A percentile compares a stretch with the other conserved stretches of the same genome.
These are phyloP conservation scores for Dusona sp. DNA, from an alignment of 2,888 invertebrate species.

Conservation along the genomic window DNA sequence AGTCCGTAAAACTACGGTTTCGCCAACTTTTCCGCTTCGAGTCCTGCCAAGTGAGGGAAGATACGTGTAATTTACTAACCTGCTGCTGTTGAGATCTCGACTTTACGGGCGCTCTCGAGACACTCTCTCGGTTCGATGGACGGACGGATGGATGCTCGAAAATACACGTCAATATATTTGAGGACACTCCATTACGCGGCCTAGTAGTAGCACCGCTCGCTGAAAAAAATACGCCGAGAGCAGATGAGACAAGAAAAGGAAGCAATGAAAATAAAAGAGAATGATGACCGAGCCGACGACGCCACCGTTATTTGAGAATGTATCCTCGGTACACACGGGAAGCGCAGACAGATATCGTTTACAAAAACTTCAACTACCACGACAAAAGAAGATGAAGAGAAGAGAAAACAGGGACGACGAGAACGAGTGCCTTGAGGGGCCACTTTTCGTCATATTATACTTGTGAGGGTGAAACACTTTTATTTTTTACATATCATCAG, in stretches of 20 bases:
- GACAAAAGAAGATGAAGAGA: constrained; percentile 11
- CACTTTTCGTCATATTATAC: constrained; percentile 9
- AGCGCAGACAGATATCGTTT: constrained; percentile 72
- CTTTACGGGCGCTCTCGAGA: constrained; percentile 15
- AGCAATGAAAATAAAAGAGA: background rate
- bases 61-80: background rate
- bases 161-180: constrained; percentile 32
- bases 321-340: constrained; percentile 67
- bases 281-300: constrained; percentile 13
- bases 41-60: background rate
- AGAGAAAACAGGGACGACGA: constrained; percentile 1
- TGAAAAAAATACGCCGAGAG: constrained; percentile 23
- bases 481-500: background rate
- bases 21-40: background rate
- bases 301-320: constrained; percentile 46
- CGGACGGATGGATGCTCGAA: constrained; percentile 30
- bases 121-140: constrained; percentile 20
- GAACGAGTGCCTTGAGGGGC: background rate
- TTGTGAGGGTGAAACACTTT: background rate
- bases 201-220: constrained; percentile 69
- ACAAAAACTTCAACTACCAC: constrained; percentile 73
- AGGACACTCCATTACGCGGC: constrained; percentile 78
- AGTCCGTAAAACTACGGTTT: background rate
- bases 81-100: background rate
- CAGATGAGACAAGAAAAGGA: constrained; percentile 14